Percentiles rank a stretch among this genome's conserved stretches.
These are phyloP conservation scores for Grammatotria lemairii DNA, from an alignment of 2,113 vertebrate genomes.

Conservation along the genomic window DNA sequence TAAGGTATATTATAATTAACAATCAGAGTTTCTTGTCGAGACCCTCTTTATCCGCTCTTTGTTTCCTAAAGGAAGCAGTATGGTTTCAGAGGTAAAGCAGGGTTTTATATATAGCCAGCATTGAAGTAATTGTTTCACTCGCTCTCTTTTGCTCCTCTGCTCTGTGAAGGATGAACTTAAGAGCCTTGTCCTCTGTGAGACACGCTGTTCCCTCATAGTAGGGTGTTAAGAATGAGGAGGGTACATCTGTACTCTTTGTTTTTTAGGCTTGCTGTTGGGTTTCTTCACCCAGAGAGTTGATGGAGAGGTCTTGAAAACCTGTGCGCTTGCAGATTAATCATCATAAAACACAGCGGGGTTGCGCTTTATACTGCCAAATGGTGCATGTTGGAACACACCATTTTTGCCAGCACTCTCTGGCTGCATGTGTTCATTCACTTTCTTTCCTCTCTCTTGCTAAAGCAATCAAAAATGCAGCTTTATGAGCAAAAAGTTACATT, in stretches of 20 bases:
- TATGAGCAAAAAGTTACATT: not conserved
- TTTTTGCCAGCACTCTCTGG: not conserved
- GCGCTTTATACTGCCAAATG: conserved; percentile 26
- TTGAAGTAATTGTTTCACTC: not conserved
- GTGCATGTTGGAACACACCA: conserved; percentile 1
- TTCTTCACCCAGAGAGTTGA: conserved; percentile 21
- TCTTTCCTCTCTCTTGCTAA: not conserved
- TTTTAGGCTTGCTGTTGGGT: conserved; percentile 17
- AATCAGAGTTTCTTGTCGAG: not conserved
- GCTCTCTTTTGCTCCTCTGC: not conserved
- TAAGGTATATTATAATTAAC: not conserved
- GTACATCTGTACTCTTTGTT: not conserved
- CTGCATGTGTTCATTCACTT: not conserved
- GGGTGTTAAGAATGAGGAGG: not conserved
- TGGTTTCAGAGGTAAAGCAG: not conserved
- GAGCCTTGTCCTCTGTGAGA: not conserved
- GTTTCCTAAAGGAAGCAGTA: not conserved
- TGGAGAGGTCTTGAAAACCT: conserved; percentile 36
- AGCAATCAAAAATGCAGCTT: not conserved
- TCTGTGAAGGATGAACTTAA: conserved; percentile 13
- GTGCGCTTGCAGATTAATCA: conserved; percentile 52
- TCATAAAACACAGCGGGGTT: conserved; percentile 45
- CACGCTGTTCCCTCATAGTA: not conserved
- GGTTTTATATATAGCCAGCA: not conserved
- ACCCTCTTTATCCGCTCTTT: not conserved